A percentile compares a stretch with the other conserved stretches of the same genome.
Evolutionary conservation across 1,140 invertebrate species (phyloP).

Genomic region (Drosophila ercepeae): DNA sequence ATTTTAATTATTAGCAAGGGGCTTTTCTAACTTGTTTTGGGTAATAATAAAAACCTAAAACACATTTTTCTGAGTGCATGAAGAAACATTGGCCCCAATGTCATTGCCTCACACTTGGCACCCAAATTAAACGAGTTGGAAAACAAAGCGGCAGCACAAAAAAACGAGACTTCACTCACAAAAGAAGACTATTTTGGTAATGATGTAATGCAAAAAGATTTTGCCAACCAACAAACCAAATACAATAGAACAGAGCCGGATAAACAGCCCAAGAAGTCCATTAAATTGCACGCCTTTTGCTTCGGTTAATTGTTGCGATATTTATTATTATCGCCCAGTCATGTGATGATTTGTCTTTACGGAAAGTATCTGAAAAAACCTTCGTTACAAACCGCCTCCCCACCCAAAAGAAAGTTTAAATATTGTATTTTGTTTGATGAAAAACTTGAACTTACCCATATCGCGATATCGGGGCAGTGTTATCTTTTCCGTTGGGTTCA

Average conservation of each 20-base stretch:
- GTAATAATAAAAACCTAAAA: background rate
- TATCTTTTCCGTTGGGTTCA: constrained; percentile 53
- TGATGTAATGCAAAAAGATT: constrained; percentile 64
- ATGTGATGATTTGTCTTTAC: constrained; percentile 11
- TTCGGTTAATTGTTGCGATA: constrained; percentile 67
- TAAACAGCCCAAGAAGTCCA: constrained; percentile 17
- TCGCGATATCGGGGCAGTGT: constrained; percentile 38
- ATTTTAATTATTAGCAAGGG: background rate
- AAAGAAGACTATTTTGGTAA: constrained; percentile 29
- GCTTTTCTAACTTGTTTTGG: background rate
- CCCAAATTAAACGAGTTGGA: constrained; percentile 46
- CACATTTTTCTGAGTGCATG: constrained; percentile 17
- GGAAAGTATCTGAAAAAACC: background rate
- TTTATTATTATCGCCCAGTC: constrained; percentile 32
- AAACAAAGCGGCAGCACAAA: constrained; percentile 2
- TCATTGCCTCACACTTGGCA: constrained; percentile 51
- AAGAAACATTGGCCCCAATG: constrained; percentile 50
- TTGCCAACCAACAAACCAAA: constrained; percentile 38
- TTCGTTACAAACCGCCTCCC: constrained; percentile 1
- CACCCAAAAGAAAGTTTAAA: constrained; percentile 6
- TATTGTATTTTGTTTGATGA: constrained; percentile 20
- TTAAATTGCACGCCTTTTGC: constrained; percentile 71
- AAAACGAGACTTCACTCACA: background rate
- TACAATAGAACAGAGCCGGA: constrained; percentile 18
- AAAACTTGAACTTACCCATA: constrained; percentile 53